These are phyloP conservation scores for Taenioides sp. DNA, from an alignment of 2,797 vertebrate species.

Conservation along the genomic window DNA sequence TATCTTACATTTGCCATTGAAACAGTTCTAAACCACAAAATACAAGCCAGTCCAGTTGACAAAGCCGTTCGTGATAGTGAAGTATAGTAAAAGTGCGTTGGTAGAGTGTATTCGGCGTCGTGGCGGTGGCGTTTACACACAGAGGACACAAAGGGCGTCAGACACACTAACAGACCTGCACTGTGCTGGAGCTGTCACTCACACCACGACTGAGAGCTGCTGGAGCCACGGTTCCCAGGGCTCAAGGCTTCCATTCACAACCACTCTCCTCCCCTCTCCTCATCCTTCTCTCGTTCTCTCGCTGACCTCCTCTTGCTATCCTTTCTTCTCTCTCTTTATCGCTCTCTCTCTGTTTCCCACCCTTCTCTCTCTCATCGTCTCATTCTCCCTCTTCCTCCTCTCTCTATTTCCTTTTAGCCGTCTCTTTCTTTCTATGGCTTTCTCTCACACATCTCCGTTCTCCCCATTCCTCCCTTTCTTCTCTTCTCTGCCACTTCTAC, in stretches of 20 bases:
- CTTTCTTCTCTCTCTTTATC: neutral
- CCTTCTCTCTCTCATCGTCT: no score
- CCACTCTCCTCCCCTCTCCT: slow-evolving; percentile 13
- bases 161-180: slow-evolving; percentile 63
- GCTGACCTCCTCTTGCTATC: neutral
- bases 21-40: no score
- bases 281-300: neutral
- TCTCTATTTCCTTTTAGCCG: neutral
- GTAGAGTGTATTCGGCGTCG: neutral
- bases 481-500: no score
- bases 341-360: neutral
- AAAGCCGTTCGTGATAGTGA: neutral
- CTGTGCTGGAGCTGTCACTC: slow-evolving; percentile 57
- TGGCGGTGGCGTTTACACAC: slow-evolving; percentile 2
- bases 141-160: slow-evolving; percentile 36
- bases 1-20: no score
- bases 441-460: neutral
- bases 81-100: neutral
- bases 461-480: slow-evolving; percentile 54
- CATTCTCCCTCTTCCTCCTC: neutral
- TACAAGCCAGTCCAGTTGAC: neutral
- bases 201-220: slow-evolving; percentile 33
- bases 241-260: slow-evolving; percentile 79
- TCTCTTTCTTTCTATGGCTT: no score
- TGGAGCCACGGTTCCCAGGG: slow-evolving; percentile 57